Percentiles rank a stretch among this genome's conserved stretches.
These are phyloP conservation scores for Ceratina japonica DNA, from an alignment of 1,140 invertebrate species.

Conservation along the genomic window DNA sequence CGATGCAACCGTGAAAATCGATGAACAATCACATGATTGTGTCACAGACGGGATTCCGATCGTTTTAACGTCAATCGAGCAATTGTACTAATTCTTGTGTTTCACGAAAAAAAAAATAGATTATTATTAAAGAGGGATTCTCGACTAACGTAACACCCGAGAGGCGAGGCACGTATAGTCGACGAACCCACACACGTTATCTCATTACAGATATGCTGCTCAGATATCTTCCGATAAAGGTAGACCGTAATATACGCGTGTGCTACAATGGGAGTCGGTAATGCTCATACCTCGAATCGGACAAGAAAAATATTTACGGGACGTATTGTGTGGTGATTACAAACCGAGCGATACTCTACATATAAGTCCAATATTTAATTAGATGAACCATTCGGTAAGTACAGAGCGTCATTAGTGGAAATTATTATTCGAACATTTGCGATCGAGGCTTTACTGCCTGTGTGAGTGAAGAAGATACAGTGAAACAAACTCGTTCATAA, in stretches of 20 bases:
- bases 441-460: no score
- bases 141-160: slow-evolving; percentile 24
- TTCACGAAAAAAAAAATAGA: slow-evolving; percentile 3
- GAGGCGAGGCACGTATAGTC: slow-evolving; percentile 65
- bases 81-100: not conserved
- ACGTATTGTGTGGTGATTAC: no score
- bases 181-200: slow-evolving; percentile 69
- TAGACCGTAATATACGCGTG: slow-evolving; percentile 57
- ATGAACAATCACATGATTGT: slow-evolving; percentile 21
- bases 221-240: slow-evolving; percentile 76
- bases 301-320: slow-evolving; percentile 21
- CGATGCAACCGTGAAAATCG: not conserved
- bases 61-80: not conserved
- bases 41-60: not conserved
- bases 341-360: not conserved
- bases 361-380: not conserved
- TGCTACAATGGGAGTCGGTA: slow-evolving; percentile 42
- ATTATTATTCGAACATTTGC: not conserved
- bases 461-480: not conserved
- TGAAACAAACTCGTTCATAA: not conserved
- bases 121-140: not conserved
- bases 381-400: no score
- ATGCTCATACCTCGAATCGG: not conserved
- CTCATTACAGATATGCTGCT: slow-evolving; percentile 70
- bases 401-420: no score